Evolutionary conservation across 1,140 invertebrate genomes (phyloP).

Genomic region (Lepidotrigona ventralis): DNA sequence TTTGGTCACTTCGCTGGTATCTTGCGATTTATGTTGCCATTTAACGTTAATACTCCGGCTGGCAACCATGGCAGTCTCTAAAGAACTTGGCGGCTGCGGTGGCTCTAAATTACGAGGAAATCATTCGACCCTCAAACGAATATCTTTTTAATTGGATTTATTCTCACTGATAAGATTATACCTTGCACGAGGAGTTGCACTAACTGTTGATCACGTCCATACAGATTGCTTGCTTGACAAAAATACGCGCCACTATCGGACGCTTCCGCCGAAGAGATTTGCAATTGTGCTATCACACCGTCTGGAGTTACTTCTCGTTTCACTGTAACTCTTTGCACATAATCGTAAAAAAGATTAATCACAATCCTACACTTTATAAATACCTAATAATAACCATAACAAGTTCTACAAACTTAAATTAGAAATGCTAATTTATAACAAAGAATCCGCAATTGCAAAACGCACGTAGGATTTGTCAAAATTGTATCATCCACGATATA

Average conservation of each 20-base stretch:
- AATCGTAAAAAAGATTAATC: neutral
- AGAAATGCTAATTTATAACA: no score
- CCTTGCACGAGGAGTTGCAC: constrained; percentile 91
- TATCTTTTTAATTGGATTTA: neutral
- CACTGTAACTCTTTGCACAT: constrained; percentile 81
- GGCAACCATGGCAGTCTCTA: constrained; percentile 85
- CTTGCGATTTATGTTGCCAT: constrained; percentile 86
- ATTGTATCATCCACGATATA: no score
- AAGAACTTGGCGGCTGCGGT: constrained; percentile 85
- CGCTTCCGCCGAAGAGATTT: constrained; percentile 86
- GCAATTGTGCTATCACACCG: constrained; percentile 86
- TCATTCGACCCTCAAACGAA: neutral
- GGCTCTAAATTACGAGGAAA: constrained; percentile 81
- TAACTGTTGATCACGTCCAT: constrained; percentile 90
- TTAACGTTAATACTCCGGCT: constrained; percentile 87
- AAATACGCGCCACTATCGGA: constrained; percentile 90
- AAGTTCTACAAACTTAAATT: neutral
- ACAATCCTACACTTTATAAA: neutral
- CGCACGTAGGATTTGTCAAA: no score
- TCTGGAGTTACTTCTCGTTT: constrained; percentile 86
- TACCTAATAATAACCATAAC: no score
- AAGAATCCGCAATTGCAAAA: no score
- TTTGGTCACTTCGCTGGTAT: constrained; percentile 86
- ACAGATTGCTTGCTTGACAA: constrained; percentile 90
- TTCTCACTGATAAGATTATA: constrained; percentile 61